Conservation (phyloP, 2,888 invertebrate genomes). For the Drosophila peninsularis region DNA sequence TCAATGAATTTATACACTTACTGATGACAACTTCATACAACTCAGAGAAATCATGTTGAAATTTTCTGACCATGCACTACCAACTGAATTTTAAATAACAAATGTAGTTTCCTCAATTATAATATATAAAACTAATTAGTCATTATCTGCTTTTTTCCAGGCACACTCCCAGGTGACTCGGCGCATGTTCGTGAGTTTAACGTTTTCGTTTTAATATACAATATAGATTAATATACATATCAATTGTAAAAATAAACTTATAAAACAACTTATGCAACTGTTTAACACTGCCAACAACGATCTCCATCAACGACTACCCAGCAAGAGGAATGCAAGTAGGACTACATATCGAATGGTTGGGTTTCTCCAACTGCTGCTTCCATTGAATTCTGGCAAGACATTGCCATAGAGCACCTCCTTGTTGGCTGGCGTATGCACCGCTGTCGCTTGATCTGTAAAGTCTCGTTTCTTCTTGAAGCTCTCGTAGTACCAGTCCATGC, state of each 20-base stretch:
- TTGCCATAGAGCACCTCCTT: slow-evolving; percentile 44
- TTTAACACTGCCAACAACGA: slow-evolving; percentile 47
- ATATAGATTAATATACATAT: slow-evolving; percentile 34
- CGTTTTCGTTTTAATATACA: slow-evolving; percentile 9
- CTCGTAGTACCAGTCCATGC: slow-evolving; percentile 93
- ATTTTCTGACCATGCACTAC: slow-evolving; percentile 69
- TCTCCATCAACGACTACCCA: slow-evolving; percentile 39
- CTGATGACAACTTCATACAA: slow-evolving; percentile 67
- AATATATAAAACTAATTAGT: slow-evolving; percentile 17
- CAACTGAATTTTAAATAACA: slow-evolving; percentile 61
- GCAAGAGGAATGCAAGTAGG: slow-evolving; percentile 32
- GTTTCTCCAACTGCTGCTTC: slow-evolving; percentile 17
- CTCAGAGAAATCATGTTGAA: slow-evolving; percentile 62
- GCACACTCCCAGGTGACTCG: background rate
- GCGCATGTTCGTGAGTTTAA: slow-evolving; percentile 6
- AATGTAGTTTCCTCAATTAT: background rate
- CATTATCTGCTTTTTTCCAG: slow-evolving; percentile 25
- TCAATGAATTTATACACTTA: background rate
- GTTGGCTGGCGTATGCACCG: slow-evolving; percentile 36
- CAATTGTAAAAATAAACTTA: slow-evolving; percentile 55
- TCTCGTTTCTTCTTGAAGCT: slow-evolving; percentile 87
- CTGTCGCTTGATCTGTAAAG: slow-evolving; percentile 45
- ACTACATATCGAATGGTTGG: slow-evolving; percentile 29
- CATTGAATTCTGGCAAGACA: slow-evolving; percentile 22
- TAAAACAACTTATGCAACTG: slow-evolving; percentile 49